Base-by-base conservation (phyloP, 2,797 vertebrate species). In the Falco concolor region DNA sequence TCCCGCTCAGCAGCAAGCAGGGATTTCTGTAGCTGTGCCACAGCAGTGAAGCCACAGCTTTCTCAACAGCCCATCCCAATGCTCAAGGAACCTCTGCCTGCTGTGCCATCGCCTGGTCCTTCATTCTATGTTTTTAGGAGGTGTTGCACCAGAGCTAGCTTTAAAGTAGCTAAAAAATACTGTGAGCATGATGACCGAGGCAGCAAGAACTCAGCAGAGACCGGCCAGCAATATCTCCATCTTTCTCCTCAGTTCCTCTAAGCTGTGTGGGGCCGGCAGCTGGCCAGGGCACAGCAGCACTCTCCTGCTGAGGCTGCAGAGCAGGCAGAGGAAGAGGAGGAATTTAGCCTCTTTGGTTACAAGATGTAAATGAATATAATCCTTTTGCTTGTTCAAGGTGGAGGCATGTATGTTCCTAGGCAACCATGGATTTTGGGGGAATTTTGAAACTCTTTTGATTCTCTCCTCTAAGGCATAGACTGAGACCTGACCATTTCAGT, bases 361-460 rank as follows among this genome's bases (percentile, higher is more conserved):
- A 47, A 77, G 47, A 85, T 70, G 28, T 45, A 90, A 94, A 90
- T 79, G 3, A 60, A 36, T 72, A 45, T 45, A 89, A 90, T 65
- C 27, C 8, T 88, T 89, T 90, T 28, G 1, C 19, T 47, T 59
- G 22, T 76, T 81, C 67, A 49, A n/a, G 32, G 36, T 22, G 16
- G 13, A 78, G 14, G n/a, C 19, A 36, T 28, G 6, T n/a, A 19
- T 67, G 34, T 63, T 93, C 16, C 77, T 53, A 81, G 56, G 85
- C 85, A 93, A 61, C 70, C 38, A 42, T 4, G 4, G 59, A 49
- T 91, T 92, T 69, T 5, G 69, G 69, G 45, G 53, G 20, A 95
- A 76, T 90, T 87, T 78, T 74, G 53, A 93, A 92, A 54, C 52
- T 70, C 25, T 83, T 24, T 64, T 75, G 40, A 63, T 94, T 90